Percentiles rank a stretch among this genome's conserved stretches.
Conservation (phyloP, 2,797 vertebrate genomes). For the Eulemur coronatus region DNA sequence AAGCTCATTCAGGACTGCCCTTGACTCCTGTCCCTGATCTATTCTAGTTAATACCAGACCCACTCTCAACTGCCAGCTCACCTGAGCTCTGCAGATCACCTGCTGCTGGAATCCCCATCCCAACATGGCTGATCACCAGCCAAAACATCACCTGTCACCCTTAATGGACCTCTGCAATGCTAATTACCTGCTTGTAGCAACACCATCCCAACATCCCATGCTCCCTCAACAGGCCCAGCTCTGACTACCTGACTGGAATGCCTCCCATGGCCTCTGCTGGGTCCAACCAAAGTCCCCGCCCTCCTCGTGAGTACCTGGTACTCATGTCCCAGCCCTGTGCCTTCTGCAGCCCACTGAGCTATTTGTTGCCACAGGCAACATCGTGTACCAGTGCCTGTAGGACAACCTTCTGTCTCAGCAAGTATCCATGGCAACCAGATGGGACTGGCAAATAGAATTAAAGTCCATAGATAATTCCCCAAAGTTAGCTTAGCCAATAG, state of each 20-base stretch:
- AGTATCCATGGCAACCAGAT: conserved; percentile 75
- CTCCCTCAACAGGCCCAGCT: background rate
- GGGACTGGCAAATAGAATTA: conserved; percentile 61
- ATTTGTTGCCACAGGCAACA: conserved; percentile 69
- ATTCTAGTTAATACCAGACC: background rate
- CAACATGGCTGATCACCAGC: background rate
- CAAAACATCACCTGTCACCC: background rate
- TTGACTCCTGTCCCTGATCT: background rate
- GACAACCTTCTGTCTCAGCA: conserved; percentile 64
- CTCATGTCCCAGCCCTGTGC: background rate
- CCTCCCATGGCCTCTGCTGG: background rate
- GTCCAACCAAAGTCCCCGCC: background rate
- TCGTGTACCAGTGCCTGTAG: conserved; percentile 19
- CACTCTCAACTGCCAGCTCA: background rate
- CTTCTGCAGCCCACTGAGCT: conserved; percentile 19
- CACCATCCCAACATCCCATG: background rate
- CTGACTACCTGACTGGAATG: background rate
- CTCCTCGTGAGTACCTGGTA: background rate
- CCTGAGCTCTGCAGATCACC: background rate
- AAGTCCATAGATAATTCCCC: conserved; percentile 65
- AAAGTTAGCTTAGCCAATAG: conserved; percentile 69
- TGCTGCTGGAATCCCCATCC: background rate
- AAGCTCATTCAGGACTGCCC: background rate
- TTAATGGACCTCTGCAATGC: background rate
- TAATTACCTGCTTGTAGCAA: background rate